Percentiles rank a stretch among this genome's conserved stretches.
Conservation (phyloP, 1,140 invertebrate genomes). For the Belonocnema kinseyi region DNA sequence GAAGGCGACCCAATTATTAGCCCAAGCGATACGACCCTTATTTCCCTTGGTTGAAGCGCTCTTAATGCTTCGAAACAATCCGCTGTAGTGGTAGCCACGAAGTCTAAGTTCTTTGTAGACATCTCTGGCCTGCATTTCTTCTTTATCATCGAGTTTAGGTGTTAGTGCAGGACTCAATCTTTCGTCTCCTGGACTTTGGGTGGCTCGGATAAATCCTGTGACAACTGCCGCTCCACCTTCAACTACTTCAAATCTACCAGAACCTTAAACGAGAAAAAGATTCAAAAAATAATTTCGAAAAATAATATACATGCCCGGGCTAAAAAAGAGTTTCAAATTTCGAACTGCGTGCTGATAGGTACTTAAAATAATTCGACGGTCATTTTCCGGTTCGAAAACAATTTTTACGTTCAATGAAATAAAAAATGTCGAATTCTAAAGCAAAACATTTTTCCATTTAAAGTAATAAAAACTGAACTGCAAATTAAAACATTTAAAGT, state of each 20-base stretch:
- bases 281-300: slow-evolving; percentile 24
- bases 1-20: slow-evolving; percentile 93
- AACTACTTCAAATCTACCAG: slow-evolving; percentile 77
- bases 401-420: too few relatives aligned
- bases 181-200: slow-evolving; percentile 69
- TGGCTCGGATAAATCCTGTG: slow-evolving; percentile 81
- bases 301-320: neutral
- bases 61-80: slow-evolving; percentile 82
- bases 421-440: too few relatives aligned
- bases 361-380: neutral
- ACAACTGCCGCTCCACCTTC: slow-evolving; percentile 88
- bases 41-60: slow-evolving; percentile 73
- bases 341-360: too few relatives aligned
- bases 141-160: slow-evolving; percentile 46
- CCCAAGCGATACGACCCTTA: slow-evolving; percentile 80
- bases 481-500: too few relatives aligned
- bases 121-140: slow-evolving; percentile 81
- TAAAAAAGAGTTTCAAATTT: too few relatives aligned
- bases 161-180: slow-evolving; percentile 53
- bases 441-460: too few relatives aligned
- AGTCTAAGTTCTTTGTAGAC: slow-evolving; percentile 95
- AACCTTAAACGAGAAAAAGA: slow-evolving; percentile 51
- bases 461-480: too few relatives aligned
- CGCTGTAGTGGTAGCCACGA: slow-evolving; percentile 93
- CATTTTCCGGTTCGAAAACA: too few relatives aligned